phyloP scores from a whole-genome alignment of 1,140 invertebrate genomes.

The Leptinotarsa lineolata region DNA sequence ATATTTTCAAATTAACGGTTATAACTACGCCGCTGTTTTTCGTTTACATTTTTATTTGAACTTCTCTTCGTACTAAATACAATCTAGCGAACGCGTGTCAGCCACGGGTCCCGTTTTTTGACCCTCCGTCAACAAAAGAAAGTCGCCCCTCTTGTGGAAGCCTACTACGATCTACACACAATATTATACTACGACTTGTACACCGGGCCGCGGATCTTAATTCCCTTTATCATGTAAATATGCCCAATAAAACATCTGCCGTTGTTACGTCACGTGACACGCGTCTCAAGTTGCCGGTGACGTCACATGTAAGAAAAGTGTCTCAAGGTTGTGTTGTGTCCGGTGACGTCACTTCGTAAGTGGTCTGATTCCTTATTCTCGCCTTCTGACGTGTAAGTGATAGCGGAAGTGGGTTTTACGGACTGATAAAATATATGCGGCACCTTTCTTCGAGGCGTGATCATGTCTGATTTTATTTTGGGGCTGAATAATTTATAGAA shows the following conservation, averaged over 20 bases:
- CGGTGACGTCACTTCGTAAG: conserved; percentile 49
- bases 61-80: conserved; percentile 41
- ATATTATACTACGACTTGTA: conserved; percentile 32
- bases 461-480: too few relatives aligned
- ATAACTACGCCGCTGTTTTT: conserved; percentile 30
- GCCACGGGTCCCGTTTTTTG: conserved; percentile 53
- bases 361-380: conserved; percentile 22
- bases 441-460: too few relatives aligned
- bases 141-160: conserved; percentile 43
- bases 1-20: too few relatives aligned
- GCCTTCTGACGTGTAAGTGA: conserved; percentile 14
- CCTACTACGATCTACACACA: conserved; percentile 28
- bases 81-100: conserved; percentile 51
- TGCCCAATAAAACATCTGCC: conserved; percentile 47
- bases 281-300: conserved; percentile 26
- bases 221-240: conserved; percentile 53
- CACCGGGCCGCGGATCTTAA: conserved; percentile 53
- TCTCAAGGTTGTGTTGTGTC: conserved; percentile 52
- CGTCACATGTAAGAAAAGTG: conserved; percentile 49
- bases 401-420: conserved; percentile 19
- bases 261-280: conserved; percentile 42
- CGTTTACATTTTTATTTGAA: conserved; percentile 38
- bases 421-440: too few relatives aligned
- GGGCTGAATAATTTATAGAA: too few relatives aligned
- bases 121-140: conserved; percentile 53